Conservation (phyloP, 2,797 vertebrate genomes). For the Esox masquinongy region DNA sequence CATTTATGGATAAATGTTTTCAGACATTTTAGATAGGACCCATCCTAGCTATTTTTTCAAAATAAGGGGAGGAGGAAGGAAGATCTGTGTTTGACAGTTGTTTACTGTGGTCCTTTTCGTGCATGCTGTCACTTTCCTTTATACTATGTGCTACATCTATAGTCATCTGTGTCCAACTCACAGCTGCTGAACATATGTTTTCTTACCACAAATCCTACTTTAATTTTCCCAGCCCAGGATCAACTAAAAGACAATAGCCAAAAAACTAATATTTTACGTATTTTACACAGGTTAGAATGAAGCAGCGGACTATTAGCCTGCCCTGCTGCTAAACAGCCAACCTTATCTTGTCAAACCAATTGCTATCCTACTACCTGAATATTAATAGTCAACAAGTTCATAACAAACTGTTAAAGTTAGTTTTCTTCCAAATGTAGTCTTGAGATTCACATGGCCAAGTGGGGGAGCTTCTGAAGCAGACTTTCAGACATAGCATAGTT, state of each 20-base stretch:
- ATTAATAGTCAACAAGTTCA: not conserved
- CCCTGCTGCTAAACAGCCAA: not conserved
- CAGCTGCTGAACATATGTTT: not conserved
- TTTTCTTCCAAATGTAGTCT: not conserved
- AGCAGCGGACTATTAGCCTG: no score
- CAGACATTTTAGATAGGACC: not conserved
- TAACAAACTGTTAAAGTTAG: not conserved
- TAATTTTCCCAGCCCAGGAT: not conserved
- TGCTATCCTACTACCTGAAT: not conserved
- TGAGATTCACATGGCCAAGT: not conserved
- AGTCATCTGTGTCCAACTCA: not conserved
- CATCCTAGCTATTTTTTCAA: not conserved
- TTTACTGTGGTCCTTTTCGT: not conserved
- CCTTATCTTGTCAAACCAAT: not conserved
- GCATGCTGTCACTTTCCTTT: not conserved
- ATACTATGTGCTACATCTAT: not conserved
- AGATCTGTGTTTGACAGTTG: not conserved
- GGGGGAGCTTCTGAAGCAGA: not conserved
- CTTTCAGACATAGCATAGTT: conserved; percentile 6
- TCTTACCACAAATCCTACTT: not conserved
- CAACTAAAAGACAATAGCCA: not conserved
- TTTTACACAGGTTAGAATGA: not conserved
- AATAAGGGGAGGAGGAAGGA: not conserved
- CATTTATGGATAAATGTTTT: not conserved
- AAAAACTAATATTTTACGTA: not conserved